These are phyloP conservation scores for Luidia sarsii DNA, from an alignment of 53 echinoderm and acorn worm genomes.

Conservation along the genomic window DNA sequence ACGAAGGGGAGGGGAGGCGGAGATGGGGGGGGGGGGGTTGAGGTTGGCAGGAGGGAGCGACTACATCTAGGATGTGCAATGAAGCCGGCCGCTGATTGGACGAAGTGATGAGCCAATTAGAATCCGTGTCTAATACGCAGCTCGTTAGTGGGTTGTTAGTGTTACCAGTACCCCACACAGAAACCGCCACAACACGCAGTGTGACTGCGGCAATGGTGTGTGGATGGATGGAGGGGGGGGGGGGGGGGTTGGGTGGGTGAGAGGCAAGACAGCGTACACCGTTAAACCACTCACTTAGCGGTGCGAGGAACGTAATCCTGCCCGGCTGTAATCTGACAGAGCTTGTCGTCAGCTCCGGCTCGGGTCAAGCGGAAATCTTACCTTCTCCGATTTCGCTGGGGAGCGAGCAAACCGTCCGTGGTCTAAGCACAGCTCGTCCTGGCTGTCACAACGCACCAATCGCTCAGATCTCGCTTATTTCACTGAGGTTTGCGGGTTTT, in stretches of 20 bases:
- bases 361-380: slow-evolving; percentile 58
- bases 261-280: slow-evolving; percentile 21
- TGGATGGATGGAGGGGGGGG: no score
- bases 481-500: no score
- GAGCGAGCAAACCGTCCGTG: not conserved
- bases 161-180: slow-evolving; percentile 15
- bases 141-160: slow-evolving; percentile 58
- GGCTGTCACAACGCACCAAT: not conserved
- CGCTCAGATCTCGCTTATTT: not conserved
- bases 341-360: slow-evolving; percentile 50
- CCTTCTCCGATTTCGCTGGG: slow-evolving; percentile 46
- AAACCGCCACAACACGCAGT: slow-evolving; percentile 10
- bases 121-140: slow-evolving; percentile 46
- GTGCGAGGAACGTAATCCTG: slow-evolving; percentile 44
- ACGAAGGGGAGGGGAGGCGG: not conserved
- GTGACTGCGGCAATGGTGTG: no score
- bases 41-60: no score
- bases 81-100: slow-evolving; percentile 47
- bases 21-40: no score
- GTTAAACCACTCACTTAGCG: slow-evolving; percentile 51
- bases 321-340: slow-evolving; percentile 45
- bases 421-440: slow-evolving; percentile 8
- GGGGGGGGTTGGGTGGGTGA: no score
- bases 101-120: slow-evolving; percentile 52
- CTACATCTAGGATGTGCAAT: slow-evolving; percentile 44